Percentiles rank a stretch among this genome's conserved stretches.
phyloP scores from a whole-genome alignment of 53 echinoderm and acorn worm species.

The Holothuria leucospilota region DNA sequence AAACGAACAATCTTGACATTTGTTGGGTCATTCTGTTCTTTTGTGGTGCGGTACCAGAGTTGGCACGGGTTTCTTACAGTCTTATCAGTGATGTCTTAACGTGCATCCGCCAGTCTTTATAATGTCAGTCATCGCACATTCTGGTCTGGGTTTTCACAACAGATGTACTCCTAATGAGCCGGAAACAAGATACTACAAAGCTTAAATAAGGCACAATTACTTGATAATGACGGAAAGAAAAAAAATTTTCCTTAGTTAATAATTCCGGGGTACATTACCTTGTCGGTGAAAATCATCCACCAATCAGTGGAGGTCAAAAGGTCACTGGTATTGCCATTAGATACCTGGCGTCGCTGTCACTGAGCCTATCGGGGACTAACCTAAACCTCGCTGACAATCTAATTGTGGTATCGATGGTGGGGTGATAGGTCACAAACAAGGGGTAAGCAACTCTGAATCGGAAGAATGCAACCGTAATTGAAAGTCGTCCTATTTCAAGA shows the following conservation, averaged over 20 bases:
- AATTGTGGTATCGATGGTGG: conserved; percentile 35
- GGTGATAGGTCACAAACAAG: conserved; percentile 29
- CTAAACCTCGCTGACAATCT: conserved; percentile 31
- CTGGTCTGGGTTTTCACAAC: neutral
- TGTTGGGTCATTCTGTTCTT: too few species aligned
- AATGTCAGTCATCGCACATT: conserved; percentile 20
- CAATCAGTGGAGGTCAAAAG: conserved; percentile 24
- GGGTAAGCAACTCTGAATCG: conserved; percentile 7
- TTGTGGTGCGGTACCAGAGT: too few species aligned
- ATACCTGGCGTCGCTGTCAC: conserved; percentile 47
- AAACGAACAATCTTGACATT: too few species aligned
- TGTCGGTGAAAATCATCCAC: neutral
- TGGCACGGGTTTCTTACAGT: too few species aligned
- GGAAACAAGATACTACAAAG: conserved; percentile 21
- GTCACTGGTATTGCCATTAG: conserved; percentile 24
- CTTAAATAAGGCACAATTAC: conserved; percentile 44
- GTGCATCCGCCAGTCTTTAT: too few species aligned
- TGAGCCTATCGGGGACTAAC: neutral
- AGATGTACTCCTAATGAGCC: conserved; percentile 33
- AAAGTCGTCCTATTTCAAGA: neutral
- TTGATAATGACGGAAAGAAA: neutral
- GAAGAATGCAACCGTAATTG: conserved; percentile 20
- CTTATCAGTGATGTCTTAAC: too few species aligned
- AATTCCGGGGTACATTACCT: conserved; percentile 27
- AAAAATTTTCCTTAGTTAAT: neutral